Percentiles rank a stretch among this genome's conserved stretches.
Conservation (phyloP, 2,113 vertebrate species). For the Lota lota region DNA sequence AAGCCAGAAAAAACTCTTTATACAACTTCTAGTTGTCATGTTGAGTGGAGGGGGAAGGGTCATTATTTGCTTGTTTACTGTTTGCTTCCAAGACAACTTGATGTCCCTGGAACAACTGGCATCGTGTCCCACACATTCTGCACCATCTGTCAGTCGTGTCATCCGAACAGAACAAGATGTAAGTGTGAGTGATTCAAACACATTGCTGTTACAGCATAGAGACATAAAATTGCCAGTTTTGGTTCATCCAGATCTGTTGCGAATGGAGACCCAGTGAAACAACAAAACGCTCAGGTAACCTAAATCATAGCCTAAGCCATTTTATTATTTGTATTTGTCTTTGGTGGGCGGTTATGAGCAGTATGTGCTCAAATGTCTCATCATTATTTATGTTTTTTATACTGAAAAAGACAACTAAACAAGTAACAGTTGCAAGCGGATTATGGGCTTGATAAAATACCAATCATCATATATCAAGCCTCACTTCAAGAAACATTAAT, state of each 20-base stretch:
- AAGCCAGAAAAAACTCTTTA: not conserved
- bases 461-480: too few species aligned
- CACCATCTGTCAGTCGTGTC: constrained; percentile 65
- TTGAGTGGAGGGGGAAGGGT: not conserved
- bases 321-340: too few species aligned
- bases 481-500: too few species aligned
- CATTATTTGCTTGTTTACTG: constrained; percentile 12
- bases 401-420: too few species aligned
- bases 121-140: constrained; percentile 59
- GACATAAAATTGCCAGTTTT: constrained; percentile 22
- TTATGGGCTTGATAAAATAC: too few species aligned
- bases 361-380: too few species aligned
- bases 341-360: too few species aligned
- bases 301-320: not conserved
- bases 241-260: not conserved
- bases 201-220: constrained; percentile 35
- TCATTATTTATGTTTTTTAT: too few species aligned
- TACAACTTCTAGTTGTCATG: not conserved
- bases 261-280: constrained; percentile 7
- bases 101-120: constrained; percentile 56
- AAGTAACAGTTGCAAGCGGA: too few species aligned
- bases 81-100: not conserved
- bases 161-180: constrained; percentile 58
- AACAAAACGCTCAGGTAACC: not conserved
- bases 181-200: constrained; percentile 62